Evolutionary conservation across 2,888 invertebrate genomes (phyloP), one percentile per base, ranked within the genome.

Genomic region (Toxonevra muliebris): DNA sequence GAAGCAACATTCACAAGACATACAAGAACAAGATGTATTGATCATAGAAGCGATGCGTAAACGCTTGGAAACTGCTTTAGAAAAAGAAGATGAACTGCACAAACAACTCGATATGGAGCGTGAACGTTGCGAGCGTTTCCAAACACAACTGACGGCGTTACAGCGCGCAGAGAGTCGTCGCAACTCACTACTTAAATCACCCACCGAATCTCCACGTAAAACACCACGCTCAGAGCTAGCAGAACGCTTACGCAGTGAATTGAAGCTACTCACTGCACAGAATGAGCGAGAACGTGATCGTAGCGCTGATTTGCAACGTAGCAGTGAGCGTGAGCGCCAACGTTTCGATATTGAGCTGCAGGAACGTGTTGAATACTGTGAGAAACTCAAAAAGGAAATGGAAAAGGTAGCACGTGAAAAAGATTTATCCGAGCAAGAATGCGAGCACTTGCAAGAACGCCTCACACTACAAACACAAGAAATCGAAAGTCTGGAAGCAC

Each of bases 11-110:
- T 87, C 89, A 0, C 87, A 88, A 61, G 80, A 85, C 9, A 83
- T 87, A 52, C 88, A 90, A 85, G 87, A 88, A 40, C 90, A 91
- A 80, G 91, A 91, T 81, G 88, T 90, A 1, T 87, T 88, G 74
- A 88, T 91, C 80, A 90, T 92, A 71, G 87, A 89, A 76, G 89
- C 90, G 65, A 86, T 92, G 75, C 87, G 90, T 73, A 87, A 88
- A 69, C 88, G 90, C 0, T 81, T 93, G 7, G 90, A 92, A 73
- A 87, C 87, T 0, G 88, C 90, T 0, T 85, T 92, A 79, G 88
- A 89, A 54, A 88, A 88, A 1, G 91, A 92, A 76, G 86, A 88
- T 50, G 89, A 90, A 73, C 82, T 91, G 45, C 89, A 90, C 73
- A 88, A 88, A 61, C 82, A 89, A 9, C 83, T 92, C 53, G 88